Evolutionary conservation across 2,797 vertebrate genomes (phyloP), one percentile per base, ranked within the genome.

Genomic region (Enteromius argenteus): DNA sequence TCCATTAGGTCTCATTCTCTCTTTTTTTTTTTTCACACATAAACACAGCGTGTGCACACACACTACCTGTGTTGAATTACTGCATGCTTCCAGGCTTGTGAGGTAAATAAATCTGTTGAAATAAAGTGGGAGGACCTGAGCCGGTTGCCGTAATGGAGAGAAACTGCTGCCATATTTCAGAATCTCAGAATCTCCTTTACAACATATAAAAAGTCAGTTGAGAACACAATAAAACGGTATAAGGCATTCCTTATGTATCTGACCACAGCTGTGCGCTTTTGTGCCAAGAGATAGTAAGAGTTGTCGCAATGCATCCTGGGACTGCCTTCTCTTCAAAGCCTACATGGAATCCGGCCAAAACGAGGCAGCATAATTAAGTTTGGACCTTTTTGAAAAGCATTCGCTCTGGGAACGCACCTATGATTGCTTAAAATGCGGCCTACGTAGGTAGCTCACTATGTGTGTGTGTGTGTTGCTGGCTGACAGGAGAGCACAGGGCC

Each of bases 181-280:
- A 72, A 84, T 58, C 76, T 39, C 44, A 15, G 39, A 85, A 80
- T 69, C 37, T 23, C 35, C 42, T 85, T 87, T 71, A 86, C 66
- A 80, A 53, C 64, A 62, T 53, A 85, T 81, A 80, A 82, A 86
- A 85, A 85, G 67, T 74, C 72, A 42, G 58, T 35, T 74, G 53
- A 87, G 67, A 83, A 86, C 72, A 84, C 72, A 84, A 73, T 87
- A 86, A 86, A 86, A 77, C 37, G 42, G 35, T 86, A 80, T 67
- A 60, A 82, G 49, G 27, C 42, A 82, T 89, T 84, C 42, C 62
- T 84, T 46, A 49, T 75, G 69, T 81, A 67, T 7, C 58, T 80
- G 78, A 92, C 51, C 32, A 21, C 77, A 44, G 37, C 60, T 72
- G 32, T 79, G 27, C 27, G 13, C 69, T 4, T 58, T 51, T 56